These are phyloP conservation scores for Syrrhaptes paradoxus DNA, from an alignment of 2,113 vertebrate species.

Conservation along the genomic window DNA sequence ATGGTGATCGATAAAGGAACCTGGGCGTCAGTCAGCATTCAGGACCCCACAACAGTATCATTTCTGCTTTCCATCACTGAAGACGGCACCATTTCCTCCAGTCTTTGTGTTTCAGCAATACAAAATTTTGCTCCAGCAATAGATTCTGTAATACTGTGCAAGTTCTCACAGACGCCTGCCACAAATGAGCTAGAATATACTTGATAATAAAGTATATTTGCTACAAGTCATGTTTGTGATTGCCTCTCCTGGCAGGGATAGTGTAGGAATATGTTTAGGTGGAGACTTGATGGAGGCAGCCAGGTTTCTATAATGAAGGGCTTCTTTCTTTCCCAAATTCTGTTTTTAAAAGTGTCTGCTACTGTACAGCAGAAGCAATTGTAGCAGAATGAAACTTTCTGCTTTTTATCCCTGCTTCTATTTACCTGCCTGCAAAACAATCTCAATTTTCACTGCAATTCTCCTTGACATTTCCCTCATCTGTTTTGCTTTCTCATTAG, in stretches of 20 bases:
- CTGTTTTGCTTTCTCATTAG: constrained; percentile 65
- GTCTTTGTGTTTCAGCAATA: background rate
- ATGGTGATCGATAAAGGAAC: background rate
- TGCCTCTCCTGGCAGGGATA: background rate
- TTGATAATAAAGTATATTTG: background rate
- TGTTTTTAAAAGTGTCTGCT: background rate
- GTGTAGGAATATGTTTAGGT: background rate
- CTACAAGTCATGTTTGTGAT: constrained; percentile 19
- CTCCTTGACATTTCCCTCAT: constrained; percentile 72
- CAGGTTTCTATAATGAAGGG: background rate
- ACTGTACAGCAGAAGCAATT: background rate
- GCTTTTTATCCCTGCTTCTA: background rate
- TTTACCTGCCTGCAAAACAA: constrained; percentile 65
- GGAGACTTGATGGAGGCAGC: background rate
- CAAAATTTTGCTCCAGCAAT: background rate
- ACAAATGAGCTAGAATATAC: background rate
- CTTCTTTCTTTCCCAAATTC: background rate
- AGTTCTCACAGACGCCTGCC: background rate
- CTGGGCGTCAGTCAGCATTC: background rate
- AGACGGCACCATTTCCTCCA: background rate
- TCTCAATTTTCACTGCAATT: constrained; percentile 41
- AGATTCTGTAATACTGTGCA: background rate
- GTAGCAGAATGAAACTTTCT: constrained; percentile 2
- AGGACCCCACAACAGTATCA: background rate
- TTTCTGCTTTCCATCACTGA: background rate